These are phyloP conservation scores for Lochmaea crataegi DNA, from an alignment of 2,888 invertebrate genomes.

Conservation along the genomic window DNA sequence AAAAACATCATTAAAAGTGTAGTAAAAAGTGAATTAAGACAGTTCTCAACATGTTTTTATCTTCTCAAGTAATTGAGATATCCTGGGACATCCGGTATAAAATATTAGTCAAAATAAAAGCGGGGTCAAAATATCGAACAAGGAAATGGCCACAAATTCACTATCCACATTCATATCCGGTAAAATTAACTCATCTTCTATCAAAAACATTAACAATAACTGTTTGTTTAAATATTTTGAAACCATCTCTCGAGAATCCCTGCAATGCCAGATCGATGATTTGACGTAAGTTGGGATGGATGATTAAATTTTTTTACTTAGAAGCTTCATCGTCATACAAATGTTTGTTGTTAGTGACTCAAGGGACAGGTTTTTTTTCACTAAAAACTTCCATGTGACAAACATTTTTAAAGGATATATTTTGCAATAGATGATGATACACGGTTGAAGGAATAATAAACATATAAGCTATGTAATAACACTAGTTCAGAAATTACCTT, in stretches of 20 bases:
- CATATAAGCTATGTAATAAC: not conserved
- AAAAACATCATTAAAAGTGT: too few species aligned
- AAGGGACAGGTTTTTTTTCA: slow-evolving; percentile 7
- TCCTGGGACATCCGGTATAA: too few species aligned
- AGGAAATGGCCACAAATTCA: slow-evolving; percentile 8
- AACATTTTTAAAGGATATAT: not conserved
- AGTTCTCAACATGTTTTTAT: too few species aligned
- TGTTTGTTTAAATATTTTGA: slow-evolving; percentile 20
- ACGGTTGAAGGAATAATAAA: not conserved
- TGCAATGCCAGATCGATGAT: not conserved
- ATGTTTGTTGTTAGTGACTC: slow-evolving; percentile 24
- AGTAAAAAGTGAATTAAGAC: too few species aligned
- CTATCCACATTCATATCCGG: slow-evolving; percentile 20
- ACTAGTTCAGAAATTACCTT: too few species aligned
- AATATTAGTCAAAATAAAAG: not conserved
- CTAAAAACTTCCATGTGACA: not conserved
- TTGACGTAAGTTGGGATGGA: not conserved
- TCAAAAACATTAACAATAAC: too few species aligned
- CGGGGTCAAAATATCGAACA: slow-evolving; percentile 15
- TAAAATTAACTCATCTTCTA: slow-evolving; percentile 12
- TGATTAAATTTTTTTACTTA: slow-evolving; percentile 23
- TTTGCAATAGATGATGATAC: not conserved
- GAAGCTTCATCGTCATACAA: not conserved
- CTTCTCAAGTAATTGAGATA: too few species aligned
- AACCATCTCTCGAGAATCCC: slow-evolving; percentile 13